These are phyloP conservation scores for Meiosimyza platycephala DNA, from an alignment of 2,888 invertebrate genomes.

Conservation along the genomic window DNA sequence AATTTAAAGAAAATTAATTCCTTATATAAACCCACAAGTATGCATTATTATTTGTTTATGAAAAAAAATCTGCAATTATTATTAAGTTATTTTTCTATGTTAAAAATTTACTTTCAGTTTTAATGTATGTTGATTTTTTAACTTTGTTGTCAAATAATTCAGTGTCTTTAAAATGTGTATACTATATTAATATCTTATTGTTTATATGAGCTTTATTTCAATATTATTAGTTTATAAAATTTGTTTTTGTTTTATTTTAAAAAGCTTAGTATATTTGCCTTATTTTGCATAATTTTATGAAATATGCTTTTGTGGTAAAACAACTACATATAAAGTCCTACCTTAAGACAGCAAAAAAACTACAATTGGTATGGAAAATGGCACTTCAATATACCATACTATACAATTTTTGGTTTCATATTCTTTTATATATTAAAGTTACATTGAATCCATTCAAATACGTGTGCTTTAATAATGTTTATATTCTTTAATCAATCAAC, in stretches of 20 bases:
- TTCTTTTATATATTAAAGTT: too few relatives aligned
- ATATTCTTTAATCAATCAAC: too few relatives aligned
- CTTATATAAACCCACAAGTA: not conserved
- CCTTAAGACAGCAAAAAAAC: too few relatives aligned
- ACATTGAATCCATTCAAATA: too few relatives aligned
- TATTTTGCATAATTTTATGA: not conserved
- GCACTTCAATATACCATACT: too few relatives aligned
- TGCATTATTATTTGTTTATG: not conserved
- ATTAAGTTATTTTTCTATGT: not conserved
- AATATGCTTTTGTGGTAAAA: too few relatives aligned
- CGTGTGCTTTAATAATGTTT: too few relatives aligned
- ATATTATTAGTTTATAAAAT: too few relatives aligned
- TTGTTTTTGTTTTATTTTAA: not conserved
- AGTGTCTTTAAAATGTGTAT: constrained; percentile 3
- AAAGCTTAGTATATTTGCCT: not conserved
- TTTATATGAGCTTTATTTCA: not conserved
- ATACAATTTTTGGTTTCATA: too few relatives aligned
- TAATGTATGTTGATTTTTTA: not conserved
- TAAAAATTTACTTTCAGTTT: not conserved
- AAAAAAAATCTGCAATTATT: not conserved
- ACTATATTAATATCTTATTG: not conserved
- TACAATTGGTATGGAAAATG: too few relatives aligned
- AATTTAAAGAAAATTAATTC: not conserved
- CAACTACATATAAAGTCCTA: too few relatives aligned
- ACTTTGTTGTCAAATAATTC: constrained; percentile 9